These are phyloP conservation scores for Clarias macrocephalus DNA, from an alignment of 2,113 vertebrate species.

Conservation along the genomic window DNA sequence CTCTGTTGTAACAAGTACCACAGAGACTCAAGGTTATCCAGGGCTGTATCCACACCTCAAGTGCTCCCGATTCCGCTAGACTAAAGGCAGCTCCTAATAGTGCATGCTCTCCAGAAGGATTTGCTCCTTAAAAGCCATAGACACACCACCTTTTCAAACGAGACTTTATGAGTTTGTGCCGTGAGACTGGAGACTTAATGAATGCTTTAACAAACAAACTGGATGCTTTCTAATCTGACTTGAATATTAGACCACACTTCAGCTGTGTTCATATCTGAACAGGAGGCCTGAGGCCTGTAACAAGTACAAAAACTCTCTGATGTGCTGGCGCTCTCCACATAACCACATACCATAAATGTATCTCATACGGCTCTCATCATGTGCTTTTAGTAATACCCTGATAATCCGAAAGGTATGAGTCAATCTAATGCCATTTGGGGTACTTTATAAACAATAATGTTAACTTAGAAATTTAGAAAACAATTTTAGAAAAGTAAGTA, in stretches of 20 bases:
- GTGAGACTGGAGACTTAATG: constrained; percentile 8
- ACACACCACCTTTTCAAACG: constrained; percentile 29
- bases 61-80: constrained; percentile 51
- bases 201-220: neutral
- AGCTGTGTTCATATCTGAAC: neutral
- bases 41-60: constrained; percentile 54
- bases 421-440: too few relatives aligned
- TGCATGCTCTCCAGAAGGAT: constrained; percentile 43
- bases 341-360: too few relatives aligned
- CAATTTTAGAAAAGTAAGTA: too few relatives aligned
- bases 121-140: constrained; percentile 44
- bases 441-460: neutral
- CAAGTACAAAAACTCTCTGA: constrained; percentile 28
- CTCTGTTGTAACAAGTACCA: constrained; percentile 65
- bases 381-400: neutral
- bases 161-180: constrained; percentile 18
- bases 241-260: constrained; percentile 1
- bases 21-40: constrained; percentile 59
- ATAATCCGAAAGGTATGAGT: too few relatives aligned
- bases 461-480: too few relatives aligned
- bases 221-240: neutral
- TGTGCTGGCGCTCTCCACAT: neutral
- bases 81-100: constrained; percentile 50
- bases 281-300: neutral
- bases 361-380: too few relatives aligned